phyloP scores from a whole-genome alignment of 2,888 invertebrate genomes.

The Caenorhabditis macrosperma region DNA sequence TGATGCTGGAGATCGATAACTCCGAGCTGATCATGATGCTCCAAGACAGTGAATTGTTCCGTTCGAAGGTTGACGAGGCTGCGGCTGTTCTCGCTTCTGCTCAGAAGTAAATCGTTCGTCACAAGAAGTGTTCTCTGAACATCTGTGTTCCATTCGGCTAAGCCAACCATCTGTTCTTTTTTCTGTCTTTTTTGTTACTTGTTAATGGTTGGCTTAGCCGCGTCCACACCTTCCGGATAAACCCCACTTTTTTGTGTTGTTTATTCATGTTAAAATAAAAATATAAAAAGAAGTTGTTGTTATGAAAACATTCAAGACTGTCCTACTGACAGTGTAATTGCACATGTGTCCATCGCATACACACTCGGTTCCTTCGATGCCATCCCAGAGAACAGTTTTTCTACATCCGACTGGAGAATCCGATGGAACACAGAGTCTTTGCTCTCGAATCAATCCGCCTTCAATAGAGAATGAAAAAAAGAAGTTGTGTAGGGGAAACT shows the following conservation, averaged over 20 bases:
- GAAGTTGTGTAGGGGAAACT: not conserved
- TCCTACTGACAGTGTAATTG: too few relatives aligned
- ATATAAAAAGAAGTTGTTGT: conserved; percentile 19
- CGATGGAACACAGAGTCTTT: conserved; percentile 61
- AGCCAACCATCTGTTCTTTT: conserved; percentile 50
- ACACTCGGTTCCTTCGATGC: conserved; percentile 56
- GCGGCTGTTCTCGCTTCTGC: conserved; percentile 54
- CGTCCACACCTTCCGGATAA: conserved; percentile 49
- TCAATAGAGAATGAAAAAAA: not conserved
- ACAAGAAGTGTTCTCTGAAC: not conserved
- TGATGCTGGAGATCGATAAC: conserved; percentile 79
- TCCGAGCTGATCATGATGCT: conserved; percentile 76
- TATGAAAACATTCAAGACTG: not conserved
- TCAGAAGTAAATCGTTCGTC: conserved; percentile 23
- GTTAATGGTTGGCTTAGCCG: conserved; percentile 58
- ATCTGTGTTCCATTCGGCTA: conserved; percentile 33
- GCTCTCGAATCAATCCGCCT: conserved; percentile 64
- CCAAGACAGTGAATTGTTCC: conserved; percentile 74
- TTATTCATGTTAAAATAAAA: conserved; percentile 64
- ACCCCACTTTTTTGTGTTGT: conserved; percentile 45
- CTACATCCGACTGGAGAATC: conserved; percentile 59
- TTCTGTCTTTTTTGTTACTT: conserved; percentile 57
- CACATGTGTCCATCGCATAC: conserved; percentile 55
- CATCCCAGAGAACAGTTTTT: conserved; percentile 59
- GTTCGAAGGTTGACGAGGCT: conserved; percentile 67